phyloP scores from a whole-genome alignment of 1,140 invertebrate genomes.

The Brachionus rotundiformis region DNA sequence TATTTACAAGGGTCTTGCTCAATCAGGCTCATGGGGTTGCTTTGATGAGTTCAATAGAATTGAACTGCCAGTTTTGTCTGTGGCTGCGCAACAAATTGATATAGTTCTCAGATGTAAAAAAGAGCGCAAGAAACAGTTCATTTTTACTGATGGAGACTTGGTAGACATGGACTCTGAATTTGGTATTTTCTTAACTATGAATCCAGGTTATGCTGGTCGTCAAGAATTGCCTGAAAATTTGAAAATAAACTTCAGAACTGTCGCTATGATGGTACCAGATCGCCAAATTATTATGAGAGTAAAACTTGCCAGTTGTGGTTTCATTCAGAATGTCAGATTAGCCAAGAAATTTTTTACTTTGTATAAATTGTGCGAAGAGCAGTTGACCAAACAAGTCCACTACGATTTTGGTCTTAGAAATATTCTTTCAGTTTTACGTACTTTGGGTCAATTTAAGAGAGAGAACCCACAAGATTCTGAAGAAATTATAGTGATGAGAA shows the following conservation, averaged over 20 bases:
- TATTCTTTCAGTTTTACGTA: constrained; percentile 87
- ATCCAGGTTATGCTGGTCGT: constrained; percentile 91
- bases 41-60: constrained; percentile 90
- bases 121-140: constrained; percentile 80
- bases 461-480: constrained; percentile 86
- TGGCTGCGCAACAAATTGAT: constrained; percentile 94
- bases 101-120: constrained; percentile 86
- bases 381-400: constrained; percentile 94
- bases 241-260: constrained; percentile 93
- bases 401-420: constrained; percentile 95
- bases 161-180: constrained; percentile 91
- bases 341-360: constrained; percentile 92
- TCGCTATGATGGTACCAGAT: constrained; percentile 98
- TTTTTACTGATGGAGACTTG: constrained; percentile 90
- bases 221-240: constrained; percentile 94
- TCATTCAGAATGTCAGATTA: constrained; percentile 89
- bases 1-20: constrained; percentile 68
- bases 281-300: constrained; percentile 94
- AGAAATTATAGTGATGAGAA: constrained; percentile 92
- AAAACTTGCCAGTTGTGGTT: constrained; percentile 92
- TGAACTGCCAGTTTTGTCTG: constrained; percentile 88
- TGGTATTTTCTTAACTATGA: constrained; percentile 97
- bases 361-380: constrained; percentile 94
- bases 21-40: constrained; percentile 65
- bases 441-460: constrained; percentile 88